These are phyloP conservation scores for Lasiommata megera DNA, from an alignment of 2,888 invertebrate species.

Conservation along the genomic window DNA sequence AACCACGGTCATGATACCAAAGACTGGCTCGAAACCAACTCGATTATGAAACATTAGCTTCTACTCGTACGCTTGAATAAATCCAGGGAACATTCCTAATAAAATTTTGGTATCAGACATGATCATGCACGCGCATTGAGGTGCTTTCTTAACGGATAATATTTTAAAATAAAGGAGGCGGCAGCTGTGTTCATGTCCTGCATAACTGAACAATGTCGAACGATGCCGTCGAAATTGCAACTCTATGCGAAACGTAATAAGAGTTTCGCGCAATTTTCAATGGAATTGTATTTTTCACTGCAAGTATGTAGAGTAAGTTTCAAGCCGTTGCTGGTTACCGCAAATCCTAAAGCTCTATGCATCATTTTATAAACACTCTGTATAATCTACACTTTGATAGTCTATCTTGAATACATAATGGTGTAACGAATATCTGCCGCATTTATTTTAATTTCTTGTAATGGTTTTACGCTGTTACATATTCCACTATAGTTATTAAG, in stretches of 20 bases:
- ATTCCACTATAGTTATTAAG: neutral
- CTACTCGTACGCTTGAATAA: neutral
- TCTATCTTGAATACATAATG: neutral
- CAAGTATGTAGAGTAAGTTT: neutral
- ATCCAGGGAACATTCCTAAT: neutral
- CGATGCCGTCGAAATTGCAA: neutral
- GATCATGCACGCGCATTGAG: conserved; percentile 2
- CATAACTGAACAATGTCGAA: conserved; percentile 8
- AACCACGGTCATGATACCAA: too few species aligned
- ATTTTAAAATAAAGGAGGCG: conserved; percentile 13
- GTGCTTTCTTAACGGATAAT: conserved; percentile 5
- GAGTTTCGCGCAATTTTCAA: neutral
- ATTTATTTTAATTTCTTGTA: neutral
- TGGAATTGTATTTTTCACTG: conserved; percentile 4
- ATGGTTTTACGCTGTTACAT: neutral
- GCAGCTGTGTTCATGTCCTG: conserved; percentile 16
- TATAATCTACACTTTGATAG: neutral
- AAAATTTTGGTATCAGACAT: neutral
- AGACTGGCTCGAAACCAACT: too few species aligned
- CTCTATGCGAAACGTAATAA: neutral
- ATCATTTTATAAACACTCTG: neutral
- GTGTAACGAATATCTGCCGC: neutral
- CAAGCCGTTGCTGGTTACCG: neutral
- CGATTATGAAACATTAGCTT: neutral
- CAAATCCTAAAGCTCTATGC: neutral